These are phyloP conservation scores for Linyphia triangularis DNA, from an alignment of 2,888 invertebrate species.

Conservation along the genomic window DNA sequence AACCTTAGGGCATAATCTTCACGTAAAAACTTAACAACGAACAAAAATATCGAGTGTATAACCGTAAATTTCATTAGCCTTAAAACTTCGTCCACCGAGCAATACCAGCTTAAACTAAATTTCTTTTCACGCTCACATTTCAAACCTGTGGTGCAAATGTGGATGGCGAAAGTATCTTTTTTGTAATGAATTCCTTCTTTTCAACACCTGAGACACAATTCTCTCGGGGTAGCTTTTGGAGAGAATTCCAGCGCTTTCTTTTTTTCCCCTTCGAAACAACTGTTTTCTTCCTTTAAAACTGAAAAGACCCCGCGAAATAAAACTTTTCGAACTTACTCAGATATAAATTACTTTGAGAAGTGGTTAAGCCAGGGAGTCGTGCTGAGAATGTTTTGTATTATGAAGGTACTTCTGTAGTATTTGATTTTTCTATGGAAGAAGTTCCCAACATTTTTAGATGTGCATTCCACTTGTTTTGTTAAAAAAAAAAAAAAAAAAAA, in stretches of 20 bases:
- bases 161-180: not conserved
- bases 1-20: no score
- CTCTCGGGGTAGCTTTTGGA: not conserved
- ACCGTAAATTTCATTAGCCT: not conserved
- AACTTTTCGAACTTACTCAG: not conserved
- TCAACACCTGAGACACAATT: slow-evolving; percentile 18
- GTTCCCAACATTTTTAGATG: no score
- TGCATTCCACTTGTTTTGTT: no score
- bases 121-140: not conserved
- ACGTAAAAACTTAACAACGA: no score
- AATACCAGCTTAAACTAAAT: not conserved
- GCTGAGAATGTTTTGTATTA: not conserved
- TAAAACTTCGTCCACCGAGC: not conserved
- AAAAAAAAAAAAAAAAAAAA: no score
- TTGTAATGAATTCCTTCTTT: slow-evolving; percentile 18
- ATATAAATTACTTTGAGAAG: not conserved
- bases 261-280: not conserved
- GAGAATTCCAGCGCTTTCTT: not conserved
- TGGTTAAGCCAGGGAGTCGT: not conserved
- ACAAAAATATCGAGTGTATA: not conserved
- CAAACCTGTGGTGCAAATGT: not conserved
- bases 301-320: not conserved
- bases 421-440: no score
- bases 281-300: not conserved
- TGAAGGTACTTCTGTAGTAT: no score